These are phyloP conservation scores for Cricetomys ansorgei DNA, from an alignment of 2,113 vertebrate genomes.

Conservation along the genomic window DNA sequence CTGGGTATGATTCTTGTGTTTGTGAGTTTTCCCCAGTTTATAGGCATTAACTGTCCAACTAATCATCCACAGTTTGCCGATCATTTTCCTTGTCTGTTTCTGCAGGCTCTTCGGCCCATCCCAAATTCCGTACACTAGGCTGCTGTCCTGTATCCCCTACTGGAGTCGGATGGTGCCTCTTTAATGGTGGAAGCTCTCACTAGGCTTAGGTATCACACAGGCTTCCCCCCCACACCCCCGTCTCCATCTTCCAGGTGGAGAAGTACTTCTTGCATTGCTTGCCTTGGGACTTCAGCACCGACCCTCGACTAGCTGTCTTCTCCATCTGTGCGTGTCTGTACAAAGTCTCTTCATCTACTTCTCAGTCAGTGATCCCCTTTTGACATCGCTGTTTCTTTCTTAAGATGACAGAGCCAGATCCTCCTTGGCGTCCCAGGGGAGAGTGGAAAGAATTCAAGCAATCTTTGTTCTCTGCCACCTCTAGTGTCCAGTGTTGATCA, in stretches of 20 bases:
- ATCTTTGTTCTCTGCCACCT: not conserved
- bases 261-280: not conserved
- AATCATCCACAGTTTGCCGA: not conserved
- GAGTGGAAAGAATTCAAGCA: not conserved
- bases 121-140: not conserved
- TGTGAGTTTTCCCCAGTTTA: not conserved
- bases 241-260: not conserved
- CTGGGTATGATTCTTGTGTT: not conserved
- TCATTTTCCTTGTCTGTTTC: not conserved
- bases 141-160: not conserved
- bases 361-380: not conserved
- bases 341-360: not conserved
- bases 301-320: not conserved
- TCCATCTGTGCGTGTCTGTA: not conserved
- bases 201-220: not conserved
- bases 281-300: not conserved
- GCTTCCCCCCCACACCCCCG: too few species aligned
- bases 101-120: not conserved
- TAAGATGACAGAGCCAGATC: not conserved
- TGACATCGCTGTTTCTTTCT: not conserved
- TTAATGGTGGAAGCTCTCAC: not conserved
- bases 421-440: too few species aligned
- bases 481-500: not conserved
- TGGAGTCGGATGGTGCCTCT: not conserved
- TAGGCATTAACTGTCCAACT: not conserved